Percentiles rank a stretch among this genome's conserved stretches.
phyloP scores from a whole-genome alignment of 2,888 invertebrate species.

The Drepanosiphum platanoidis region DNA sequence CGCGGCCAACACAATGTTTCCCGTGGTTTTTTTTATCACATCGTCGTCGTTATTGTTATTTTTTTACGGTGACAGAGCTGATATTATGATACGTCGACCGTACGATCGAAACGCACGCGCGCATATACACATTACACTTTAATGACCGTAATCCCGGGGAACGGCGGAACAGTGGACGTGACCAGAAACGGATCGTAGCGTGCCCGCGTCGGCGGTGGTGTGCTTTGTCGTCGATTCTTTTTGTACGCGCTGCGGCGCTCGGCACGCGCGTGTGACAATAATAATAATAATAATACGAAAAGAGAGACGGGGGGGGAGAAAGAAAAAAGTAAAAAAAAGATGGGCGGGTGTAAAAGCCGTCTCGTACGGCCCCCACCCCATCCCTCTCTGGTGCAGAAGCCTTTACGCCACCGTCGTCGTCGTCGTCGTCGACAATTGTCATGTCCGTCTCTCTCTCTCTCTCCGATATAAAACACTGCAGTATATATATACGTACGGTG shows the following conservation, averaged over 20 bases:
- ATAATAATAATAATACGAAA: background rate
- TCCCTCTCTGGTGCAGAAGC: no score
- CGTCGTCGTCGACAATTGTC: conserved; percentile 55
- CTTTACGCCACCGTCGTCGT: no score
- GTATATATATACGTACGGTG: background rate
- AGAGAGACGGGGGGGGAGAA: background rate
- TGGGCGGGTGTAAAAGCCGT: conserved; percentile 51
- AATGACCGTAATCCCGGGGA: conserved; percentile 14
- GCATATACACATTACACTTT: no score
- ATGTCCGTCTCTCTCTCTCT: background rate
- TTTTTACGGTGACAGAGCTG: background rate
- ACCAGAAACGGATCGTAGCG: conserved; percentile 12
- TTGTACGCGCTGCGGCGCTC: background rate
- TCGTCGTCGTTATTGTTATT: background rate
- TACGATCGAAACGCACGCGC: no score
- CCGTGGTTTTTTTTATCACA: no score
- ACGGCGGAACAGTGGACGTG: conserved; percentile 22
- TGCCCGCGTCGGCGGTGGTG: no score
- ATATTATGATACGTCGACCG: conserved; percentile 5
- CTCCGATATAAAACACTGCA: background rate
- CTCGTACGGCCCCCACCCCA: conserved; percentile 18
- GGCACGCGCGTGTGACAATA: background rate
- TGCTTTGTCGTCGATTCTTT: background rate
- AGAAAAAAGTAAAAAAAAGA: conserved; percentile 16
- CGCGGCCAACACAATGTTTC: no score